Evolutionary conservation across 2,888 invertebrate genomes (phyloP).

Genomic region (Drosophila monieri): DNA sequence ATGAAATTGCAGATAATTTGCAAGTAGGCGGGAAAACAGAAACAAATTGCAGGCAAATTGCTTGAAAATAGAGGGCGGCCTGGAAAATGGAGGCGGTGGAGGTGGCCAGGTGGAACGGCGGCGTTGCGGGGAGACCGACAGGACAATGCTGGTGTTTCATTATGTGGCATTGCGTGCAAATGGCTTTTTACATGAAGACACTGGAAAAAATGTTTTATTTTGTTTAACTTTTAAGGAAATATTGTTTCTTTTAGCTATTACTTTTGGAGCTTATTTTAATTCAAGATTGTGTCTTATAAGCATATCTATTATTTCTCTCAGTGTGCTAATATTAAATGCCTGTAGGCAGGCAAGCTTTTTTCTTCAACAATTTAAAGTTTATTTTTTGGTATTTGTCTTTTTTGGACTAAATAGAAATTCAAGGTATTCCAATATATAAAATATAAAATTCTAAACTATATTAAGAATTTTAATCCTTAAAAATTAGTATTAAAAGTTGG

Average conservation of each 20-base stretch:
- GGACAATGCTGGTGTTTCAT: slow-evolving; percentile 23
- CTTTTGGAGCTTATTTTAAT: too few species aligned
- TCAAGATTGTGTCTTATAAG: neutral
- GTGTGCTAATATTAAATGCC: slow-evolving; percentile 1
- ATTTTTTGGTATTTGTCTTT: neutral
- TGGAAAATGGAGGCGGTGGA: slow-evolving; percentile 7
- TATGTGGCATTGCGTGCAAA: slow-evolving; percentile 61
- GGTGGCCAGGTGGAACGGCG: neutral
- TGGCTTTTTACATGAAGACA: slow-evolving; percentile 46
- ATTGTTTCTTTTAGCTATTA: neutral
- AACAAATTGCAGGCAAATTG: slow-evolving; percentile 68
- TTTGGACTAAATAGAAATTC: neutral
- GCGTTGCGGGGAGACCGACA: neutral
- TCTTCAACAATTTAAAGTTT: neutral
- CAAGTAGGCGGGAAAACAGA: slow-evolving; percentile 48
- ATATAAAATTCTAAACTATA: too few species aligned
- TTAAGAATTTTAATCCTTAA: too few species aligned
- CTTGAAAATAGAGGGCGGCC: slow-evolving; percentile 46
- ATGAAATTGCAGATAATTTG: slow-evolving; percentile 61
- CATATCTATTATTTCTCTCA: neutral
- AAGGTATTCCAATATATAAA: too few species aligned
- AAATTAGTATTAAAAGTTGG: too few species aligned
- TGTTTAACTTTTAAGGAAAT: neutral
- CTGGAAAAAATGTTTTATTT: slow-evolving; percentile 3
- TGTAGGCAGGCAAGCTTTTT: neutral